These are phyloP conservation scores for Pongo abelii DNA, from an alignment of 2,113 vertebrate genomes.

Conservation along the genomic window DNA sequence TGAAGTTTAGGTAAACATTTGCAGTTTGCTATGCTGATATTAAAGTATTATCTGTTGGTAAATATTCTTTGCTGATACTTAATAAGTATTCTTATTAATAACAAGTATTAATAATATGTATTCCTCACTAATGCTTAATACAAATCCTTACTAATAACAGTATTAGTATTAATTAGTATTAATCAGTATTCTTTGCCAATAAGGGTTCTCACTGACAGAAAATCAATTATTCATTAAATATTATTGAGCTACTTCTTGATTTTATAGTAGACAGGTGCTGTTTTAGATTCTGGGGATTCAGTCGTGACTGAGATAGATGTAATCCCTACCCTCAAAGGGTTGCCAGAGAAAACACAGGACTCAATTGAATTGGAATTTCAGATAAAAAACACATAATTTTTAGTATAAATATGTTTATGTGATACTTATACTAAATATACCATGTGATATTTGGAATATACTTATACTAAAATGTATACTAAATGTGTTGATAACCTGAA, in stretches of 20 bases:
- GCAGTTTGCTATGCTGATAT: not conserved
- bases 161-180: constrained; percentile 6
- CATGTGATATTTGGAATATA: not conserved
- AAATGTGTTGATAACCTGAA: not conserved
- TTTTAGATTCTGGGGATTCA: constrained; percentile 15
- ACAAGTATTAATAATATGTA: not conserved
- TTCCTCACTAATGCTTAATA: not conserved
- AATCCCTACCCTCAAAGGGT: not conserved
- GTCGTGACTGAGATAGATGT: not conserved
- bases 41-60: not conserved
- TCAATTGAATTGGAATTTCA: constrained; percentile 12
- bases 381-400: not conserved
- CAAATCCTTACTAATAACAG: not conserved
- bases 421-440: not conserved
- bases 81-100: not conserved
- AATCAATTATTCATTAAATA: constrained; percentile 3
- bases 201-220: not conserved
- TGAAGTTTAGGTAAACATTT: not conserved
- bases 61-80: constrained; percentile 26
- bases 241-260: constrained; percentile 13
- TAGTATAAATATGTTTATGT: not conserved
- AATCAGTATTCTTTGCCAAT: constrained; percentile 18
- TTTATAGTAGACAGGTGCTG: not conserved
- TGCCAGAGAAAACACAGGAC: not conserved
- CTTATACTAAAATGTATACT: not conserved